phyloP scores from a whole-genome alignment of 2,888 invertebrate genomes.

The Antheraea yamamai region DNA sequence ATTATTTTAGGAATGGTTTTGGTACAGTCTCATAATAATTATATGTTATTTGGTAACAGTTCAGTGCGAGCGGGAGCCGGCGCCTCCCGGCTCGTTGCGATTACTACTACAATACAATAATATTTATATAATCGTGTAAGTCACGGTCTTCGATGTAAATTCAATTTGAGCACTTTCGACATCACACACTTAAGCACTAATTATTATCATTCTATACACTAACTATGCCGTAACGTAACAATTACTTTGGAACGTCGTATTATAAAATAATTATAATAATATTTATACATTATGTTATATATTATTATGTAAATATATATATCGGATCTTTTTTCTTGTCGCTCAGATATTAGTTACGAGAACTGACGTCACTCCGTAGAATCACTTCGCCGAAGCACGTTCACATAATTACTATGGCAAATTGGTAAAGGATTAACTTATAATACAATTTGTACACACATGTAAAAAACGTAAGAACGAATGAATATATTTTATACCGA shows the following conservation, averaged over 20 bases:
- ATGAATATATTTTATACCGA: no score
- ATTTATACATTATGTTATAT: slow-evolving; percentile 8
- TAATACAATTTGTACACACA: no score
- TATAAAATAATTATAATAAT: background rate
- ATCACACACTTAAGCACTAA: background rate
- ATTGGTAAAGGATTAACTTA: background rate
- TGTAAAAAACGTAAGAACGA: no score
- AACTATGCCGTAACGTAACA: background rate
- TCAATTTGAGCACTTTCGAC: slow-evolving; percentile 7
- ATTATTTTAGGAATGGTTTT: slow-evolving; percentile 49
- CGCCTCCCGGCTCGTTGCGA: background rate
- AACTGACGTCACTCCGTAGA: background rate
- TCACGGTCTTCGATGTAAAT: background rate
- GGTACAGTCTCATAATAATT: slow-evolving; percentile 55
- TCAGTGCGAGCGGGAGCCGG: slow-evolving; percentile 26
- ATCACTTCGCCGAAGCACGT: background rate
- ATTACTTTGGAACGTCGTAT: background rate
- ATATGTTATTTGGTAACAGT: slow-evolving; percentile 57
- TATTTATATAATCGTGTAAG: slow-evolving; percentile 1
- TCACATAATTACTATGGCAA: background rate
- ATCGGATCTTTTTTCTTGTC: background rate
- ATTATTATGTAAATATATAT: slow-evolving; percentile 4
- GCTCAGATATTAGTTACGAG: background rate
- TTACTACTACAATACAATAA: background rate
- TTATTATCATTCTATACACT: background rate